These are phyloP conservation scores for Mylabris sibirica DNA, from an alignment of 2,888 invertebrate genomes.

Conservation along the genomic window DNA sequence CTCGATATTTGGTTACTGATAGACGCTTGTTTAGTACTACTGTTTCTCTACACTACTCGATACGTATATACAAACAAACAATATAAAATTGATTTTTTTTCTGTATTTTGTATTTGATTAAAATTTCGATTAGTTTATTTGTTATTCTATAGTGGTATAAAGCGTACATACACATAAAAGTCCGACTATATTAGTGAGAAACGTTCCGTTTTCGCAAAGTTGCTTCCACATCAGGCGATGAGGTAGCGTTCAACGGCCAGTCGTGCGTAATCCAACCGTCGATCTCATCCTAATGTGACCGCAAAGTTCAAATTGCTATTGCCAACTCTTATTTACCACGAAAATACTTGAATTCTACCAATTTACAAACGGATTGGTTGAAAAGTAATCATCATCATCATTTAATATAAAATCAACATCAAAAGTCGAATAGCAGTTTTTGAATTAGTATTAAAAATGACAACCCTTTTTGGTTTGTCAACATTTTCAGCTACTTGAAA, in stretches of 20 bases:
- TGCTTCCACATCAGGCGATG: conserved; percentile 49
- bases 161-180: conserved; percentile 27
- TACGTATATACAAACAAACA: neutral
- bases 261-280: conserved; percentile 47
- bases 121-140: conserved; percentile 30
- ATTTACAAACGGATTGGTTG: conserved; percentile 28
- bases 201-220: conserved; percentile 35
- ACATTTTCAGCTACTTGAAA: neutral
- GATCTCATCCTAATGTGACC: conserved; percentile 38
- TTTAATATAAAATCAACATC: too few species aligned
- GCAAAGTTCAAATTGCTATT: conserved; percentile 46
- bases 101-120: neutral
- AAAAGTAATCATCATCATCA: too few species aligned
- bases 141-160: conserved; percentile 44
- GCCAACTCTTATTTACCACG: conserved; percentile 48
- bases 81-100: neutral
- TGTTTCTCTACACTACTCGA: neutral
- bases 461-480: neutral
- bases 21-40: conserved; percentile 14
- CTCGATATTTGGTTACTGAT: conserved; percentile 34
- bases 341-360: conserved; percentile 58
- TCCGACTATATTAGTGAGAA: conserved; percentile 46
- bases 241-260: conserved; percentile 38
- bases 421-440: neutral
- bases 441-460: conserved; percentile 12